A percentile compares a stretch with the other conserved stretches of the same genome.
Conservation (phyloP, 2,797 vertebrate genomes). For the Crenichthys baileyi region DNA sequence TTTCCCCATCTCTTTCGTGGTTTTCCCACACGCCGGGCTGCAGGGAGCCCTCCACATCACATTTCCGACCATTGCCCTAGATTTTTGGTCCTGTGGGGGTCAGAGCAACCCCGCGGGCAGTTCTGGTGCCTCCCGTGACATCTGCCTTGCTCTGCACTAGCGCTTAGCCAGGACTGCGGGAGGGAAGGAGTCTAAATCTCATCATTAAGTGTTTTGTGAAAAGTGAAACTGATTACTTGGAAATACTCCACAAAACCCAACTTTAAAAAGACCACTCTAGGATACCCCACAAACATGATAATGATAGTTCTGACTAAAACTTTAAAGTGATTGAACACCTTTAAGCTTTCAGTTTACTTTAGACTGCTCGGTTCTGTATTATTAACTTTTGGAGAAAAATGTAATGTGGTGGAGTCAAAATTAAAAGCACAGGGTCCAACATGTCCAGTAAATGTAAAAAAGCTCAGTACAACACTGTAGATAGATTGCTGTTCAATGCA, state of each 20-base stretch:
- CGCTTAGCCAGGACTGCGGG: no score
- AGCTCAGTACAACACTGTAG: not conserved
- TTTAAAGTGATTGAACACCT: not conserved
- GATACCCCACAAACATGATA: not conserved
- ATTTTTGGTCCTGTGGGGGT: no score
- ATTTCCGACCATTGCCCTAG: no score
- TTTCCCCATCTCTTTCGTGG: no score
- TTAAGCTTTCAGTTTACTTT: not conserved
- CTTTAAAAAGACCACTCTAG: not conserved
- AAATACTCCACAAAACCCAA: not conserved
- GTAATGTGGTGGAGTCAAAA: not conserved
- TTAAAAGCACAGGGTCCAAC: not conserved
- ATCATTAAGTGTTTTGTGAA: not conserved
- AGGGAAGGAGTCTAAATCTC: no score
- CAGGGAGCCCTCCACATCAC: no score
- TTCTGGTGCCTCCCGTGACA: no score
- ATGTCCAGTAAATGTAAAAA: not conserved
- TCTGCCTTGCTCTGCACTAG: no score
- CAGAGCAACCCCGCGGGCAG: no score
- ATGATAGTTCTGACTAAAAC: not conserved
- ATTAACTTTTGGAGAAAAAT: not conserved
- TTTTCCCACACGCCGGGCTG: no score
- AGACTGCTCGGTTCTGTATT: not conserved
- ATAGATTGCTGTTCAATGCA: not conserved
- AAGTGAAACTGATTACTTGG: no score